These are phyloP conservation scores for Eupithecia subumbrata DNA, from an alignment of 2,888 invertebrate genomes.

Conservation along the genomic window DNA sequence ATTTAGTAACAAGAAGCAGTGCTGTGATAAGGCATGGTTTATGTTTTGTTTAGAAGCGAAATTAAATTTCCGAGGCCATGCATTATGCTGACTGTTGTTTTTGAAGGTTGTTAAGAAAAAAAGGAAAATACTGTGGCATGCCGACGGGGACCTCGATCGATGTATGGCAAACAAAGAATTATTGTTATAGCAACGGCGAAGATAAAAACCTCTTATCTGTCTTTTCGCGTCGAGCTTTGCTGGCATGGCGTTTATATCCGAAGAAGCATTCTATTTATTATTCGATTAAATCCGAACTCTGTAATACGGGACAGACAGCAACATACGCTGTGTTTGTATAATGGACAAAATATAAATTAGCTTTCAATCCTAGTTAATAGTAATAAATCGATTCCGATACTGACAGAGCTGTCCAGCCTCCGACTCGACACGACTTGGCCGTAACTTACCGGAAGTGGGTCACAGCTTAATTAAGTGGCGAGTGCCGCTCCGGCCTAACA, in stretches of 20 bases:
- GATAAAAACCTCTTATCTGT: too few relatives aligned
- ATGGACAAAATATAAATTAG: not conserved
- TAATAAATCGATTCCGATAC: not conserved
- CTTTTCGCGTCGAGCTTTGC: too few relatives aligned
- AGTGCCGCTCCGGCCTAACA: not conserved
- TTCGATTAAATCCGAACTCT: too few relatives aligned
- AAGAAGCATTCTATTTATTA: too few relatives aligned
- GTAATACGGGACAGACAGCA: not conserved
- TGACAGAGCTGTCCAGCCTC: not conserved
- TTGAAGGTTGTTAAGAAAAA: not conserved
- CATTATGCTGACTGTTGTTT: not conserved
- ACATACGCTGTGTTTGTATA: not conserved
- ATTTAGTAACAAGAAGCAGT: constrained; percentile 7
- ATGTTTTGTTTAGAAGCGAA: constrained; percentile 11
- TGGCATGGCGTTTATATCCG: too few relatives aligned
- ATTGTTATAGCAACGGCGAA: too few relatives aligned
- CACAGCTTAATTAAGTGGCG: constrained; percentile 26
- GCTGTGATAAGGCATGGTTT: constrained; percentile 20
- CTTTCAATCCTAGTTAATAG: not conserved
- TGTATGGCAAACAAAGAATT: too few relatives aligned
- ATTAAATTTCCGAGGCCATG: constrained; percentile 12
- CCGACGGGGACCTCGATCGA: not conserved
- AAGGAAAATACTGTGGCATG: not conserved
- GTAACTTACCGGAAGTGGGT: constrained; percentile 36
- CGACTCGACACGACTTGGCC: constrained; percentile 16